These are phyloP conservation scores for Recurvirostra avosetta DNA, from an alignment of 2,113 vertebrate genomes.

Conservation along the genomic window DNA sequence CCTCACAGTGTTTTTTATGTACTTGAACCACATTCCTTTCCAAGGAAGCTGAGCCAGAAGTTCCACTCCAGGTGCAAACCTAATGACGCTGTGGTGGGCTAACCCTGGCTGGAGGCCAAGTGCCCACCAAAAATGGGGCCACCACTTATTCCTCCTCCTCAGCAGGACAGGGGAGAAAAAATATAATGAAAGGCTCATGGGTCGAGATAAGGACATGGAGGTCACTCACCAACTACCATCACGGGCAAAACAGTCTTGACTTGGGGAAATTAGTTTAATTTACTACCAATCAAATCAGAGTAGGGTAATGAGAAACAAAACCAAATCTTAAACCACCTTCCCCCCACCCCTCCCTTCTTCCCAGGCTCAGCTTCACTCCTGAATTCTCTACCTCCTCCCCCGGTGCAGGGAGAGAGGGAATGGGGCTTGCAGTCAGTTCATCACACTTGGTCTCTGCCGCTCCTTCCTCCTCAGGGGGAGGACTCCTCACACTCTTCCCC, in stretches of 20 bases:
- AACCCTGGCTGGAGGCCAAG: background rate
- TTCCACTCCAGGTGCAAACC: background rate
- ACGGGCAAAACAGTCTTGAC: background rate
- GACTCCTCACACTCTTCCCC: background rate
- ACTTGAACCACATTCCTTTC: background rate
- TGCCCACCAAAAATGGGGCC: background rate
- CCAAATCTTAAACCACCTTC: background rate
- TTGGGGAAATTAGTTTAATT: background rate
- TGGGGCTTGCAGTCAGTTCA: background rate
- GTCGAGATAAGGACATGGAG: background rate
- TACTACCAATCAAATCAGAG: background rate
- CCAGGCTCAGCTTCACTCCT: background rate
- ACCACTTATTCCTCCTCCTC: background rate
- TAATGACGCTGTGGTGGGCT: background rate
- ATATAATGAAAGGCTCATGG: background rate
- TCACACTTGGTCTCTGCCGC: background rate
- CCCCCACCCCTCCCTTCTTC: background rate
- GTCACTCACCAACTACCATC: background rate
- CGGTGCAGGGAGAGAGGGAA: background rate
- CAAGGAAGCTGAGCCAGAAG: background rate
- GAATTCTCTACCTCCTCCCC: background rate
- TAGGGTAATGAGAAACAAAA: background rate
- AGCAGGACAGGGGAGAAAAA: background rate
- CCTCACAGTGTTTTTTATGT: background rate
- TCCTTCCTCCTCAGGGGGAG: background rate